Evolutionary conservation across 2,888 invertebrate genomes (phyloP).

Genomic region (Pseudococcus longispinus): DNA sequence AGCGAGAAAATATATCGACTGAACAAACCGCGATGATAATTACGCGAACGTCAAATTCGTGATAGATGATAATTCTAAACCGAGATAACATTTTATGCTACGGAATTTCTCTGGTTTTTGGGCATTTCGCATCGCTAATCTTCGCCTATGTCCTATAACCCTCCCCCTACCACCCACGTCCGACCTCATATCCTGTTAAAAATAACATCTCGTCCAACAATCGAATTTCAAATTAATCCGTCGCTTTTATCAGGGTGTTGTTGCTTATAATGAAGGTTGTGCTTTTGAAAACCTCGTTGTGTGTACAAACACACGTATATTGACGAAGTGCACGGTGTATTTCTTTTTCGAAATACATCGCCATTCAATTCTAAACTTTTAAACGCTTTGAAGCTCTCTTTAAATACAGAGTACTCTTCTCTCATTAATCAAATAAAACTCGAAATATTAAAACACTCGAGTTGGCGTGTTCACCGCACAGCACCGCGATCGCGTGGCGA

Average conservation of each 20-base stretch:
- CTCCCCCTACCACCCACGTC: neutral
- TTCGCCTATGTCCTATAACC: neutral
- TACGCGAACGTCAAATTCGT: slow-evolving; percentile 34
- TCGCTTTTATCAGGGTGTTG: neutral
- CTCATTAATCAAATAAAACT: slow-evolving; percentile 27
- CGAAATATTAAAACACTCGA: slow-evolving; percentile 28
- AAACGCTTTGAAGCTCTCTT: neutral
- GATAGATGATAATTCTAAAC: slow-evolving; percentile 38
- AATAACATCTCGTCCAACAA: neutral
- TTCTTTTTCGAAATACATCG: neutral
- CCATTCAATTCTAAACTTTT: neutral
- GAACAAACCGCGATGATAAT: slow-evolving; percentile 3
- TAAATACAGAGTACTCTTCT: slow-evolving; percentile 1
- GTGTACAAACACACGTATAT: neutral
- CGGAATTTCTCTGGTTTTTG: neutral
- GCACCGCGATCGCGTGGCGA: neutral
- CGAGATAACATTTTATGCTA: neutral
- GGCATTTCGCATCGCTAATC: slow-evolving; percentile 16
- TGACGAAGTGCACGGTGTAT: neutral
- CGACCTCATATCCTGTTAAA: neutral
- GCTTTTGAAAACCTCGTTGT: neutral
- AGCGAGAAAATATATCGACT: neutral
- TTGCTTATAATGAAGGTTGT: neutral
- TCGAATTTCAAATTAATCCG: slow-evolving; percentile 36
- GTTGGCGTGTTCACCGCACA: neutral